Evolutionary conservation across 2,797 vertebrate genomes (phyloP).

Genomic region (Myripristis murdjan): DNA sequence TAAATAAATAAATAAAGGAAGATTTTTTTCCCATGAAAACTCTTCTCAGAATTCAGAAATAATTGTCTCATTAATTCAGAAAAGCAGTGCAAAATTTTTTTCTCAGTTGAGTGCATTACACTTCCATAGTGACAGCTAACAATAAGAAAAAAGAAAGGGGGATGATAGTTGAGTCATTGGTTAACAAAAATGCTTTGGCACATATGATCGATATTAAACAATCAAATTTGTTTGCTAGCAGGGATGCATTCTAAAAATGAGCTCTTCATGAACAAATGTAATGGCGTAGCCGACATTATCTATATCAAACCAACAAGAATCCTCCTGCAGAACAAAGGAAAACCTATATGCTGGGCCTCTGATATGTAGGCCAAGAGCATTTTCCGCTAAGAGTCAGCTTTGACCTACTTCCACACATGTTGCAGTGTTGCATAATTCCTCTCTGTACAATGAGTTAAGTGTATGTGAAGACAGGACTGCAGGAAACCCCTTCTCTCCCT

Average conservation of each 20-base stretch:
- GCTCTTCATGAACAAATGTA: neutral
- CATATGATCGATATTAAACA: too few species aligned
- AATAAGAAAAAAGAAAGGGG: too few species aligned
- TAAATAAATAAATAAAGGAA: constrained; percentile 39
- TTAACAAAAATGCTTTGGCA: neutral
- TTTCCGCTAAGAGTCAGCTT: neutral
- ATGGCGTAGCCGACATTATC: neutral
- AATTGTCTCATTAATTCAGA: too few species aligned
- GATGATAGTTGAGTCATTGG: too few species aligned
- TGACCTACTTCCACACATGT: constrained; percentile 49
- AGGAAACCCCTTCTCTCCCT: neutral
- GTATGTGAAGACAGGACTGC: constrained; percentile 2
- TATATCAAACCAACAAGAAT: neutral
- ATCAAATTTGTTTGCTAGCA: neutral
- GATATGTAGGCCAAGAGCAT: constrained; percentile 18
- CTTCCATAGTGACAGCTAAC: too few species aligned
- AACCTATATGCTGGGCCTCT: neutral
- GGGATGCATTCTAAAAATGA: neutral
- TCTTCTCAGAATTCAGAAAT: too few species aligned
- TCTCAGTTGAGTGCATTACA: too few species aligned
- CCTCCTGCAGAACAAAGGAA: neutral
- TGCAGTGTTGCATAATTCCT: constrained; percentile 46
- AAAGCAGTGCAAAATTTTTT: too few species aligned
- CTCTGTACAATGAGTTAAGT: constrained; percentile 5
- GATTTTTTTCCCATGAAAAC: too few species aligned